Conservation (phyloP, 2,888 invertebrate species). For the Belgica antarctica region DNA sequence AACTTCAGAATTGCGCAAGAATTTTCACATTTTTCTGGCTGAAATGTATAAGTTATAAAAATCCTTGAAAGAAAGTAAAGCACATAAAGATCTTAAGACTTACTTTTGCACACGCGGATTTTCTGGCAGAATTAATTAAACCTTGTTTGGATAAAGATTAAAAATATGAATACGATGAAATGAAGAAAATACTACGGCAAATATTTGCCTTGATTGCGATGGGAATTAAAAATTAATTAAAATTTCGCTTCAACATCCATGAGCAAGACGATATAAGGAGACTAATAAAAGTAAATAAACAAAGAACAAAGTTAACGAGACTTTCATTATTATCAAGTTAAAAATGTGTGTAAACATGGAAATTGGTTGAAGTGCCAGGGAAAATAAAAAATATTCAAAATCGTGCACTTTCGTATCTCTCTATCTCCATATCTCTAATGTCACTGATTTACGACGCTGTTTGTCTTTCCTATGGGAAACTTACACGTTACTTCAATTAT, state of each 20-base stretch:
- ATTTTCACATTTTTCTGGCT: not conserved
- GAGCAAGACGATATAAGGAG: too few relatives aligned
- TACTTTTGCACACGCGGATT: not conserved
- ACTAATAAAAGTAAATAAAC: slow-evolving; percentile 8
- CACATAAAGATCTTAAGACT: too few relatives aligned
- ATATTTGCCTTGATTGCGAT: slow-evolving; percentile 36
- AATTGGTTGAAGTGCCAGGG: too few relatives aligned
- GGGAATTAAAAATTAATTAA: slow-evolving; percentile 43
- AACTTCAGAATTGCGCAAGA: too few relatives aligned
- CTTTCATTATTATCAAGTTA: slow-evolving; percentile 8
- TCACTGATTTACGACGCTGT: not conserved
- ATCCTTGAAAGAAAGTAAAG: too few relatives aligned
- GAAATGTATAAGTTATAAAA: too few relatives aligned
- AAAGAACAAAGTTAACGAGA: slow-evolving; percentile 22
- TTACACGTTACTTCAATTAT: slow-evolving; percentile 34
- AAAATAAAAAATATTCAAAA: too few relatives aligned
- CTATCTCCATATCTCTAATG: too few relatives aligned
- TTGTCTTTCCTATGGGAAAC: slow-evolving; percentile 41
- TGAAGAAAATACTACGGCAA: slow-evolving; percentile 36
- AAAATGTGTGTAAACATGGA: too few relatives aligned
- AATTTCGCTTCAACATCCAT: too few relatives aligned
- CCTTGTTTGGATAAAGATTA: slow-evolving; percentile 41
- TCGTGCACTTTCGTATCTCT: too few relatives aligned
- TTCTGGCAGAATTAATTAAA: slow-evolving; percentile 34
- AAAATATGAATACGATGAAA: slow-evolving; percentile 34